Percentiles rank a stretch among this genome's conserved stretches.
phyloP scores from a whole-genome alignment of 2,888 invertebrate species.

The Tenthredo amoena region DNA sequence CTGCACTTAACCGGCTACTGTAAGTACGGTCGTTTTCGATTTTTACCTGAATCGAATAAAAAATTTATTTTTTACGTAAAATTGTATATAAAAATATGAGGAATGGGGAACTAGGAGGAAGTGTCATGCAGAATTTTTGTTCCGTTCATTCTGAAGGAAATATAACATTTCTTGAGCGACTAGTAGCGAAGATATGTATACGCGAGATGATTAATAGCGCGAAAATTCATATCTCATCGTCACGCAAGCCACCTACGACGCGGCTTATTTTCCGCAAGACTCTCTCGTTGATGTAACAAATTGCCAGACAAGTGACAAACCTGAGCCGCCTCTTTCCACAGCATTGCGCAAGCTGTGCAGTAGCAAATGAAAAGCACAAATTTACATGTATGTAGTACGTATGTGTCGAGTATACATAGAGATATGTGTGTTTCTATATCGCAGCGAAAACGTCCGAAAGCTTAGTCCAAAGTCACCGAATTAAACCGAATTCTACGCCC shows the following conservation, averaged over 20 bases:
- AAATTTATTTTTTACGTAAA: background rate
- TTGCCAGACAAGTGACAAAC: slow-evolving; percentile 76
- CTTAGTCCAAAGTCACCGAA: background rate
- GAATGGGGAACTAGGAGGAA: background rate
- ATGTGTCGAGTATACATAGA: background rate
- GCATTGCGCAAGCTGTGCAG: slow-evolving; percentile 32
- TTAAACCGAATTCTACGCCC: slow-evolving; percentile 3
- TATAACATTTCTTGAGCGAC: background rate
- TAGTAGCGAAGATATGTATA: background rate
- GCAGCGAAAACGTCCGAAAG: background rate
- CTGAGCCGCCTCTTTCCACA: slow-evolving; percentile 37
- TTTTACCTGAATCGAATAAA: background rate
- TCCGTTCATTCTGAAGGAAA: background rate
- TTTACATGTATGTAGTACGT: background rate
- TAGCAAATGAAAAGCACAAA: background rate
- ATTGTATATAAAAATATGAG: background rate
- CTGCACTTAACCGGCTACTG: background rate
- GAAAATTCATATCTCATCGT: slow-evolving; percentile 47
- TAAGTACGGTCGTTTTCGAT: background rate
- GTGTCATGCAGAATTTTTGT: background rate
- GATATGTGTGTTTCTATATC: background rate
- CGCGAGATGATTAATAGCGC: slow-evolving; percentile 36
- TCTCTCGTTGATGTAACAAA: slow-evolving; percentile 70
- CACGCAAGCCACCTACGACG: slow-evolving; percentile 40
- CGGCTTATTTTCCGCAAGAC: slow-evolving; percentile 50